Evolutionary conservation across 1,140 invertebrate species (phyloP), one percentile per base, ranked within the genome.

Genomic region (Drosophila pallidifrons): DNA sequence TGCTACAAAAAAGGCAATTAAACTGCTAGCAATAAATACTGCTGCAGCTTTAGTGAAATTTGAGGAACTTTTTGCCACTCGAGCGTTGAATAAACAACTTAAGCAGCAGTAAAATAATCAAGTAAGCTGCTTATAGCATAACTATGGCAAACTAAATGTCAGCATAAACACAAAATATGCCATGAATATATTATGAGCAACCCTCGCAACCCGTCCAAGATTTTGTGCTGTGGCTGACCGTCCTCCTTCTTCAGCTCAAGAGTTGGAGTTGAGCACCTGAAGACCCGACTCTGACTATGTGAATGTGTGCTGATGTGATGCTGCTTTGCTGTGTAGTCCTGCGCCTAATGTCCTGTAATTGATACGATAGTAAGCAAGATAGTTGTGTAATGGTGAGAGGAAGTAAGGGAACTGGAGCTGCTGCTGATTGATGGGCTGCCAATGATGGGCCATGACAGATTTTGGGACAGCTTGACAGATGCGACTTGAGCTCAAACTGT

Each of bases 341-440:
- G 35, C 16, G 35, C n/a, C 49, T 70, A 46, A 70, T 70, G 49
- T 46, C 46, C 15, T 54, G 58, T 52, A 68, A 68, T 59, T 58
- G 65, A 68, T 61, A 61, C 28, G 41, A 25, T 25, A 43, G 41
- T 43, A 13, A 13, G 51, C 5, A 11, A 20, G 38, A 35, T 46
- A 63, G 59, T 45, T 41, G 20, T 28, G 45, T 6, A 16, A 25
- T 3, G 4, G 20, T 3, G 20, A 25, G 3, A 25, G 20, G 20
- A 25, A 4, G 20, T 3, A 3, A 25, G 3, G 20, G 15, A 25
- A 3, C 20, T 25, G 20, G 3, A 3, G 20, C 20, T 25, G 20
- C 20, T 25, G 5, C 41, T 47, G 49, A 55, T 47, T 55, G 59
- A 47, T 55, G 38, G 41, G 16, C 13, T 32, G 64, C 45, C 64